phyloP scores from a whole-genome alignment of 2,888 invertebrate genomes.

The Lathronympha strigana region DNA sequence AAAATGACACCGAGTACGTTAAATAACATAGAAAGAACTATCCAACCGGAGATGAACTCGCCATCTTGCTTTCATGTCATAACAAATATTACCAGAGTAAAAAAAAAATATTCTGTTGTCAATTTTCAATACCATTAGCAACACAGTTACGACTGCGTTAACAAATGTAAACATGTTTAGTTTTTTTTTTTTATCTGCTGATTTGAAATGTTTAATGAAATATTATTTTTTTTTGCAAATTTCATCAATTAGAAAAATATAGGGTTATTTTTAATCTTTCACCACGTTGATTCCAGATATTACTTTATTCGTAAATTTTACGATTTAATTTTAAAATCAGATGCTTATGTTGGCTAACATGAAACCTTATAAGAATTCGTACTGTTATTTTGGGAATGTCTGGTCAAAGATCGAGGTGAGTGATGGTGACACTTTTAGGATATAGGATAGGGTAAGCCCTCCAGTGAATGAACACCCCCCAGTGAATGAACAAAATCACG shows the following conservation, averaged over 20 bases:
- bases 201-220: too few relatives aligned
- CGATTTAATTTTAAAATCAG: background rate
- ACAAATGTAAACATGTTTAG: background rate
- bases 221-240: too few relatives aligned
- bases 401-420: too few relatives aligned
- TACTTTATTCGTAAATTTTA: background rate
- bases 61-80: constrained; percentile 83
- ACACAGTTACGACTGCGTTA: constrained; percentile 54
- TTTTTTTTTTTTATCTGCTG: too few relatives aligned
- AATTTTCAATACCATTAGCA: constrained; percentile 48
- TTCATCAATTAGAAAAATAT: too few relatives aligned
- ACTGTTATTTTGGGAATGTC: too few relatives aligned
- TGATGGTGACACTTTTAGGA: background rate
- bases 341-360: constrained; percentile 8
- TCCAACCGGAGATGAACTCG: constrained; percentile 82
- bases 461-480: too few relatives aligned
- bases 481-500: too few relatives aligned
- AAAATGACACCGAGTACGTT: constrained; percentile 71
- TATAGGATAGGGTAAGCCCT: too few relatives aligned
- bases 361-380: background rate
- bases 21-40: constrained; percentile 76
- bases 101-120: constrained; percentile 51
- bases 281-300: too few relatives aligned
- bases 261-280: too few relatives aligned
- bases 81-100: constrained; percentile 67